Conservation (phyloP, 2,888 invertebrate species). For the Xestia c-nigrum region DNA sequence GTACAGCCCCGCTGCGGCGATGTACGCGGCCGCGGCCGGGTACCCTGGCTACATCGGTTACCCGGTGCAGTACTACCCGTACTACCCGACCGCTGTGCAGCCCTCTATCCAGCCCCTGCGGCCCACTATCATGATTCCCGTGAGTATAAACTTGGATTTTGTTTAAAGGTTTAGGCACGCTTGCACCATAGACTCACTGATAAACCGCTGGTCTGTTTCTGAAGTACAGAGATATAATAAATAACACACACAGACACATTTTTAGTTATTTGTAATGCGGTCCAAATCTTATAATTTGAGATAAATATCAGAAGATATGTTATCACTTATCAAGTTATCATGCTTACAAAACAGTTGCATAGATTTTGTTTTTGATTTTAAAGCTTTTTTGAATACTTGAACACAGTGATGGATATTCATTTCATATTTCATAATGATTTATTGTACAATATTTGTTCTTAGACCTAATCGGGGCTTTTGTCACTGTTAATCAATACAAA, state of each 20-base stretch:
- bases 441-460: not conserved
- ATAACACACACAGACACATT: too few relatives aligned
- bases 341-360: too few relatives aligned
- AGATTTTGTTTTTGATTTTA: too few relatives aligned
- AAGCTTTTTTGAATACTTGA: too few relatives aligned
- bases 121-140: constrained; percentile 95
- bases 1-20: constrained; percentile 93
- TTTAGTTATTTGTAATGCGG: too few relatives aligned
- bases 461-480: not conserved
- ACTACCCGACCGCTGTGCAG: constrained; percentile 93
- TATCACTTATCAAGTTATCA: too few relatives aligned
- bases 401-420: too few relatives aligned
- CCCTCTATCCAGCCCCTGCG: constrained; percentile 92
- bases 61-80: constrained; percentile 94
- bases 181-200: not conserved
- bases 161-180: not conserved
- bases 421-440: too few relatives aligned
- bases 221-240: too few relatives aligned
- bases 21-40: constrained; percentile 93
- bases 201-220: too few relatives aligned
- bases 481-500: not conserved
- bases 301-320: not conserved
- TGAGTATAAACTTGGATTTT: constrained; percentile 68
- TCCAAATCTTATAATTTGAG: not conserved
- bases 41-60: constrained; percentile 94